A percentile compares a stretch with the other conserved stretches of the same genome.
phyloP scores from a whole-genome alignment of 92 coral and sea anemone genomes.

The Zoanthus solanderi region DNA sequence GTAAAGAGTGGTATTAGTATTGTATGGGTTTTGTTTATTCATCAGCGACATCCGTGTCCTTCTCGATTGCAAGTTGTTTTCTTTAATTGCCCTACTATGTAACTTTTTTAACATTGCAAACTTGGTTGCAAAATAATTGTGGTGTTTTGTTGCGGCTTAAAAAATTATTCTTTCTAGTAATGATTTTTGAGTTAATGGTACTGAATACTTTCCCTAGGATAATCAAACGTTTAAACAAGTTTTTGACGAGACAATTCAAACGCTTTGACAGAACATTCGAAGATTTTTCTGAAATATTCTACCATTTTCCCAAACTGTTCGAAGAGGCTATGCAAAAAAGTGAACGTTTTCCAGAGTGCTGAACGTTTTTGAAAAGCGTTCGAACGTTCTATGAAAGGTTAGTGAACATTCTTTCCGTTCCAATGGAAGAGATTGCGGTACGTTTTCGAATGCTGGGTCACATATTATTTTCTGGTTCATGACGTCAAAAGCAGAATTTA shows the following conservation, averaged over 20 bases:
- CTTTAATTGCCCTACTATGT: neutral
- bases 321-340: no score
- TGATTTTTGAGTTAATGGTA: conserved; percentile 20
- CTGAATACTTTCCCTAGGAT: conserved; percentile 17
- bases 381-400: no score
- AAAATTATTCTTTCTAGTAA: conserved; percentile 4
- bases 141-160: conserved; percentile 17
- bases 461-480: no score
- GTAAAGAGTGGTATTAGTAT: neutral
- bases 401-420: no score
- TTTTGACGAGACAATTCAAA: neutral
- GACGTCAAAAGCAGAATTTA: no score
- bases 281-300: neutral
- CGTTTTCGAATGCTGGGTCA: no score
- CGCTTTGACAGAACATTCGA: neutral
- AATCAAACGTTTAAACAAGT: neutral
- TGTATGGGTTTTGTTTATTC: neutral
- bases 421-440: no score
- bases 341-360: no score
- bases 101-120: neutral
- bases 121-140: no score
- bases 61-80: conserved; percentile 11
- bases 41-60: neutral
- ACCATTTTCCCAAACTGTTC: no score
- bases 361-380: no score